Percentiles rank a stretch among this genome's conserved stretches.
Evolutionary conservation across 2,113 vertebrate genomes (phyloP).

Genomic region (Amblyopsis rosae): DNA sequence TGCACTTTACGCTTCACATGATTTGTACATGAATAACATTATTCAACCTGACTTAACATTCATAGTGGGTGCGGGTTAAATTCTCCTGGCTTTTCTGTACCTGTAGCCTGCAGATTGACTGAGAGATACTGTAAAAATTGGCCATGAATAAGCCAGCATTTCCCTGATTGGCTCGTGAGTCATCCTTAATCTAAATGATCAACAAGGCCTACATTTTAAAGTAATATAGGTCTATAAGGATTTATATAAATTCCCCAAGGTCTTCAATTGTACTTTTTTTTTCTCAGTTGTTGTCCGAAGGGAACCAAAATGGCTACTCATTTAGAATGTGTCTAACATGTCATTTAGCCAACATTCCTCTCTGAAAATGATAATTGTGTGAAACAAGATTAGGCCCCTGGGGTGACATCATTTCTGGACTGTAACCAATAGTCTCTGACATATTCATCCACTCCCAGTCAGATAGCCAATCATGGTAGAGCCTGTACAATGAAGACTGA

Average conservation of each 20-base stretch:
- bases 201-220: conserved; percentile 74
- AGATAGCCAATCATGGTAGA: too few relatives aligned
- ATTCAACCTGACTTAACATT: conserved; percentile 60
- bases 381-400: too few relatives aligned
- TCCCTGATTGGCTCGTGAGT: conserved; percentile 73
- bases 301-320: too few relatives aligned
- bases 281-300: too few relatives aligned
- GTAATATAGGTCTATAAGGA: conserved; percentile 7
- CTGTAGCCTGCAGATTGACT: conserved; percentile 69
- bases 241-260: conserved; percentile 9
- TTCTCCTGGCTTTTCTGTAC: conserved; percentile 70
- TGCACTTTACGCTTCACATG: conserved; percentile 44
- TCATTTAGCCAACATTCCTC: too few relatives aligned
- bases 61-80: conserved; percentile 35
- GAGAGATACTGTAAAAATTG: conserved; percentile 6
- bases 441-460: too few relatives aligned
- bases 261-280: too few relatives aligned
- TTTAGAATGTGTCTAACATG: too few relatives aligned
- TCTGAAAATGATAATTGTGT: too few relatives aligned
- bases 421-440: too few relatives aligned
- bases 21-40: conserved; percentile 58
- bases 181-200: conserved; percentile 41
- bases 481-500: too few relatives aligned
- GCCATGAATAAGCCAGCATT: not conserved
- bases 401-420: too few relatives aligned